A percentile compares a stretch with the other conserved stretches of the same genome.
Evolutionary conservation across 2,113 vertebrate genomes (phyloP).

Genomic region (Tilapia sparmanii): DNA sequence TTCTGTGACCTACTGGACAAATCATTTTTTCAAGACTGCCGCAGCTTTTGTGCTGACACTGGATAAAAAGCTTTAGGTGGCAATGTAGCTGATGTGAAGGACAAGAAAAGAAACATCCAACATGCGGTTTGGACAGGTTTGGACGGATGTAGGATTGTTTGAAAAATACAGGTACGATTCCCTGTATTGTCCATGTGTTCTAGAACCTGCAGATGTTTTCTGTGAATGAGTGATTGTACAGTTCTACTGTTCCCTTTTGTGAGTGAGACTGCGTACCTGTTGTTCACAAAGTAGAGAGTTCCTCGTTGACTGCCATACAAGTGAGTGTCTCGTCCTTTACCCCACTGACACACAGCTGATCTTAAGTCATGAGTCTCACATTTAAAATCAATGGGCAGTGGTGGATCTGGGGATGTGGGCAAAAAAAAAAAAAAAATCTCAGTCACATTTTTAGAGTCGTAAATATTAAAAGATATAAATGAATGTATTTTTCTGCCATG

Average conservation of each 20-base stretch:
- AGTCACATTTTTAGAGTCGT: background rate
- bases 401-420: conserved; percentile 56
- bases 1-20: background rate
- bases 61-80: background rate
- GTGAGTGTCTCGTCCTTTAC: background rate
- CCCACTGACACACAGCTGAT: background rate
- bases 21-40: background rate
- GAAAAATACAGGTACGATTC: background rate
- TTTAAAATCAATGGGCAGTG: conserved; percentile 51
- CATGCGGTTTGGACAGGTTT: background rate
- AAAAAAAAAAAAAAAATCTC: background rate
- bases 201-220: background rate
- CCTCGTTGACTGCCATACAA: background rate
- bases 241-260: background rate
- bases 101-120: background rate
- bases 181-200: background rate
- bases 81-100: background rate
- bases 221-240: background rate
- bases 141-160: fast-evolving
- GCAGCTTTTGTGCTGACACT: background rate
- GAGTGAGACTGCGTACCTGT: conserved; percentile 45
- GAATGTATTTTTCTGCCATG: background rate
- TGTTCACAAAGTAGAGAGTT: conserved; percentile 61
- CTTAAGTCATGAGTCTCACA: conserved; percentile 69
- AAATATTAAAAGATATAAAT: background rate